These are phyloP conservation scores for Malaclemys terrapin DNA, from an alignment of 2,113 vertebrate genomes.

Conservation along the genomic window DNA sequence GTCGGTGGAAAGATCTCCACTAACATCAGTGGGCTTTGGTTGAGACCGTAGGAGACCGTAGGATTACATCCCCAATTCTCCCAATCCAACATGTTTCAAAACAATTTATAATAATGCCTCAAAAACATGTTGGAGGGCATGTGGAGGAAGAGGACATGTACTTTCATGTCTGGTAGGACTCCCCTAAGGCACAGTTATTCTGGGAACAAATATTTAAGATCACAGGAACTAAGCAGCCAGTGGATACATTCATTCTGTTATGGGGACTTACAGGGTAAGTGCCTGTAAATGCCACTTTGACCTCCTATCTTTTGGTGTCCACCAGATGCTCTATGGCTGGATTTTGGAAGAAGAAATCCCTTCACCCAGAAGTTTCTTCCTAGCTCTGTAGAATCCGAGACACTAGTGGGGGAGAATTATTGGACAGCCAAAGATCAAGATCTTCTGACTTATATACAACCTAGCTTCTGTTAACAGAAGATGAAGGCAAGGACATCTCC, in stretches of 20 bases:
- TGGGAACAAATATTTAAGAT: background rate
- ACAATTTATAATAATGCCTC: background rate
- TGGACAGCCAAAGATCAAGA: constrained; percentile 35
- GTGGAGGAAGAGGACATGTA: rapidly evolving
- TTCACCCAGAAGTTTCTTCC: constrained; percentile 2
- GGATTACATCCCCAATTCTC: background rate
- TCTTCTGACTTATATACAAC: constrained; percentile 28
- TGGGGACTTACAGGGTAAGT: background rate
- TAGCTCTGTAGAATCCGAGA: background rate
- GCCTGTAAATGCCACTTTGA: background rate
- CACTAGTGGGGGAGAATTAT: background rate
- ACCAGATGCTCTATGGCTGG: background rate
- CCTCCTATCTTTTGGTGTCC: background rate
- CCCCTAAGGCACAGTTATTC: background rate
- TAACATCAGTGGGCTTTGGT: background rate
- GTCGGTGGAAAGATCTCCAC: background rate
- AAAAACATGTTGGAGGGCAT: background rate
- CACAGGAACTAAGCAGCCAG: background rate
- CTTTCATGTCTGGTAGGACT: background rate
- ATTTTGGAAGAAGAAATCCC: background rate
- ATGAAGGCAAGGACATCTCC: constrained; percentile 54
- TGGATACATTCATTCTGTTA: background rate
- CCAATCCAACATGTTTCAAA: background rate
- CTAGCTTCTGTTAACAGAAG: constrained; percentile 37
- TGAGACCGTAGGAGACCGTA: background rate